Evolutionary conservation across 2,888 invertebrate genomes (phyloP).

Genomic region (Ceratothoa steindachneri): DNA sequence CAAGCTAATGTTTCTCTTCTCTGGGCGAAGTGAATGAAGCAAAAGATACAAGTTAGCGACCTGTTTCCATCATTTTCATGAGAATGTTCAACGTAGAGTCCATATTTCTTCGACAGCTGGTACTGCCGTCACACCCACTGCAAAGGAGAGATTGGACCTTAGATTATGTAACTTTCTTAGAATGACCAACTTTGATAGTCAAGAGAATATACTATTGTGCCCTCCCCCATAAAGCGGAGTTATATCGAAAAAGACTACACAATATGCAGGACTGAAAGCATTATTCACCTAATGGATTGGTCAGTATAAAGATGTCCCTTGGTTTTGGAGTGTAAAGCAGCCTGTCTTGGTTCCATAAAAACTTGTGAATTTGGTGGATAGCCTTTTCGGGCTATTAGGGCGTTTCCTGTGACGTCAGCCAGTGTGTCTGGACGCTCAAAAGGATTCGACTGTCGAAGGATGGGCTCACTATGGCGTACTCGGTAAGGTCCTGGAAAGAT

Average conservation of each 20-base stretch:
- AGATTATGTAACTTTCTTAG: too few relatives aligned
- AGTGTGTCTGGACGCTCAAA: not conserved
- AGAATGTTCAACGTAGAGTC: constrained; percentile 10
- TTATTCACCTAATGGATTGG: not conserved
- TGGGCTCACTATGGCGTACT: not conserved
- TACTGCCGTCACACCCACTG: not conserved
- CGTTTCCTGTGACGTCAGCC: not conserved
- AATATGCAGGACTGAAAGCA: too few relatives aligned
- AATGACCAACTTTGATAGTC: too few relatives aligned
- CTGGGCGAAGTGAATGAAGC: too few relatives aligned
- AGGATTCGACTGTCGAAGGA: not conserved
- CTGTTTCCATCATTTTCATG: constrained; percentile 19
- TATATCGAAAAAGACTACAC: too few relatives aligned
- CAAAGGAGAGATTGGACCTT: too few relatives aligned
- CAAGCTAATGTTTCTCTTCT: too few relatives aligned
- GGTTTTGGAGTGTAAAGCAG: not conserved
- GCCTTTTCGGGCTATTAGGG: not conserved
- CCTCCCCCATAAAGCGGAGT: too few relatives aligned
- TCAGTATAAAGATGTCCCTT: not conserved
- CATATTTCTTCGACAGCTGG: constrained; percentile 10
- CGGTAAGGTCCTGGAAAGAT: not conserved
- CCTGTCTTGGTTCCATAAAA: not conserved
- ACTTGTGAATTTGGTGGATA: not conserved
- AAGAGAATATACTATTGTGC: too few relatives aligned
- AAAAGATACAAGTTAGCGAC: too few relatives aligned